Evolutionary conservation across 2,113 vertebrate species (phyloP).

Genomic region (Triplophysa tibetana): DNA sequence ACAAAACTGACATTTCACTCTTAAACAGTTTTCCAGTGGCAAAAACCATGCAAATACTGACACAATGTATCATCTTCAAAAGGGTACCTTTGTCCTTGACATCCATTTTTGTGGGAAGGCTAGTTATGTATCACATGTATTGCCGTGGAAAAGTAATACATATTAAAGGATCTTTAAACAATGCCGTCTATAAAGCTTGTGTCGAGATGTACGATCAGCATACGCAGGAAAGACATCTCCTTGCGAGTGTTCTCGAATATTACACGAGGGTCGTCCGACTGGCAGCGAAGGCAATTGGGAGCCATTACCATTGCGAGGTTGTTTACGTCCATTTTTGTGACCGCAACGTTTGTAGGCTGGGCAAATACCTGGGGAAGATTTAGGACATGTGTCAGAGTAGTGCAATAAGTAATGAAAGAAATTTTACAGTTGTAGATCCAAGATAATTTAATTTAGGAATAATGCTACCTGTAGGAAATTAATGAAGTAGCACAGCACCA

Average conservation of each 20-base stretch:
- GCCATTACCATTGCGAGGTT: conserved; percentile 95
- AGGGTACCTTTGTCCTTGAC: not conserved
- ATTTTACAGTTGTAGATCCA: too few relatives aligned
- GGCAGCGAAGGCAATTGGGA: conserved; percentile 89
- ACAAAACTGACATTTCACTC: conserved; percentile 1
- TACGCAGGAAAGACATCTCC: conserved; percentile 89
- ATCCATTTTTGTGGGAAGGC: not conserved
- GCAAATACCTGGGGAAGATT: conserved; percentile 79
- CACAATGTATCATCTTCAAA: not conserved
- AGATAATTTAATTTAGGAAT: too few relatives aligned
- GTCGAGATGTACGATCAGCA: conserved; percentile 90
- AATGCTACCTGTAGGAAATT: conserved; percentile 85
- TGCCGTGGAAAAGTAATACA: not conserved
- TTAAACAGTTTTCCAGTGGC: not conserved
- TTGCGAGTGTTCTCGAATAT: conserved; percentile 92
- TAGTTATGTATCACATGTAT: not conserved
- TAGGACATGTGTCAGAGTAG: not conserved
- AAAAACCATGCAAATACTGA: not conserved
- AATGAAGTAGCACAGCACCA: conserved; percentile 90
- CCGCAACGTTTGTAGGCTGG: conserved; percentile 85
- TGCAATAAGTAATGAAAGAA: not conserved
- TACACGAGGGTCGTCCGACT: conserved; percentile 84
- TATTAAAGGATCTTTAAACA: conserved; percentile 67
- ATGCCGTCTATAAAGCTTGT: conserved; percentile 82
- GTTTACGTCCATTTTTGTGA: conserved; percentile 93